These are phyloP conservation scores for Spermophilus dauricus DNA, from an alignment of 2,113 vertebrate genomes.

Conservation along the genomic window DNA sequence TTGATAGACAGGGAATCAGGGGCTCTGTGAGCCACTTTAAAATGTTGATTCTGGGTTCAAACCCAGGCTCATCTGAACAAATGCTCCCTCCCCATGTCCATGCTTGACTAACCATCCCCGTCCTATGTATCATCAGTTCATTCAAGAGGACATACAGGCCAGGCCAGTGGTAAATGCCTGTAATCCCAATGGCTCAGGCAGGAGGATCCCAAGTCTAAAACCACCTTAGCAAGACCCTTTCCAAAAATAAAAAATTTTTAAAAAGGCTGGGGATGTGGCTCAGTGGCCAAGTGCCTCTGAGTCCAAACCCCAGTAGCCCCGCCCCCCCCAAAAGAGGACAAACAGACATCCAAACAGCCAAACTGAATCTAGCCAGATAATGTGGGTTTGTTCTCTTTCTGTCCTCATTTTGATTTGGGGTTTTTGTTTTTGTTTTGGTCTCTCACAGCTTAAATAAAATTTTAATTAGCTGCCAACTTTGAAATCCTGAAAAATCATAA, in stretches of 20 bases:
- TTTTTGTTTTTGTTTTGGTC: neutral
- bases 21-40: neutral
- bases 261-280: too few species aligned
- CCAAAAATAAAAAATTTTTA: too few species aligned
- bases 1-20: neutral
- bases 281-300: too few species aligned
- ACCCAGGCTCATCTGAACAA: neutral
- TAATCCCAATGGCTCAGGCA: too few species aligned
- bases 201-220: too few species aligned
- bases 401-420: neutral
- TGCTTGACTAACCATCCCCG: neutral
- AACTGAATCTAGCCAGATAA: neutral
- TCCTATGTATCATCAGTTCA: neutral
- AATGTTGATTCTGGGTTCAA: neutral
- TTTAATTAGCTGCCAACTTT: slow-evolving; percentile 22
- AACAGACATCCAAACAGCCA: neutral
- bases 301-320: too few species aligned
- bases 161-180: too few species aligned
- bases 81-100: neutral
- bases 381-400: neutral
- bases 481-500: slow-evolving; percentile 58
- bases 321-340: neutral
- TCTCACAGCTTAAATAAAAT: neutral
- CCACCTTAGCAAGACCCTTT: too few species aligned
- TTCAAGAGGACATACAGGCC: neutral